Base-by-base conservation (phyloP, 2,888 invertebrate species). In the Resseliella maxima region DNA sequence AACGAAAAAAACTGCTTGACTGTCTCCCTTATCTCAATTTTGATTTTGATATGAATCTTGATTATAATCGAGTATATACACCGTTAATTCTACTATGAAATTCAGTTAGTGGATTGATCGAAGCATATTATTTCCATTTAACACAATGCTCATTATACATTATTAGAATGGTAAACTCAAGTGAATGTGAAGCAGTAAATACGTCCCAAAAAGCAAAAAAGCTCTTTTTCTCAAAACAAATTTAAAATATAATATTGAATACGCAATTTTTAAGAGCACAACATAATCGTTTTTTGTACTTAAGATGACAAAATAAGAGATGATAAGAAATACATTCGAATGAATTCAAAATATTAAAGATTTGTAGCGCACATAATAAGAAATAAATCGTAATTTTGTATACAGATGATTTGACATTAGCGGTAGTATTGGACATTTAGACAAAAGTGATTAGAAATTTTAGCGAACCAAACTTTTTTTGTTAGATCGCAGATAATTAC, bases 281-380 rank as follows among this genome's bases (percentile, higher is more conserved):
- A 86, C 38, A 86, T 86, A 86, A 86, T 54, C 86, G 54, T 85
- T 86, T 86, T 86, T 86, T 86, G 86, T 86, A 86, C 86, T 86
- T 86, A 86, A 86, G 31, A 72, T 31, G 35, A 72, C 15, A 31
- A 72, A 72, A 12, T 31, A 72, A 72, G n/a, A 31, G 12, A 31
- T 24, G 59, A 15, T 24, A 27, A 59, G 3, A 27, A 72, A 27
- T 15, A 2, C 27, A 59, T 5, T 24, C 59, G 59, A 2, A 59
- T 24, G 12, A 12, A 50, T 18, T 50, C 18, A 50, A 50, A 50
- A 50, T 50, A 2, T 12, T 41, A 5, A 41, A 8, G 24, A 59
- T 59, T 59, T 59, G 59, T 59, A 59, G 59, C n/a, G 24, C n/a
- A 50, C 46, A 50, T 15, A 59, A 59, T 15, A 3, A 59, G 59